A percentile compares a stretch with the other conserved stretches of the same genome.
Conservation (phyloP, 37 sponge, comb jelly and placozoan genomes). For the Cliona cf. orientalis region DNA sequence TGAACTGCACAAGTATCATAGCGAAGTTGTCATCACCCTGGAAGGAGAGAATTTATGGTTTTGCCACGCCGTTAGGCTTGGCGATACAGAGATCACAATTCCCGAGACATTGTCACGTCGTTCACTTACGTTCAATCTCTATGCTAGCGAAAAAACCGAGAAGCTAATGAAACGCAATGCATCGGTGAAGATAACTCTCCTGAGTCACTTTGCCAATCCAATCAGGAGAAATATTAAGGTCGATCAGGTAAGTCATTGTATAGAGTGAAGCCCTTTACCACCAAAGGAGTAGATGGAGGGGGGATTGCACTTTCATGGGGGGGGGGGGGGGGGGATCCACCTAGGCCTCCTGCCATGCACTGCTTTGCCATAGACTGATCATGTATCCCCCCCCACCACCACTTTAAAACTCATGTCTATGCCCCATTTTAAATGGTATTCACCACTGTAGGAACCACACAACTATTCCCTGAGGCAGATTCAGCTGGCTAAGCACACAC, state of each 20-base stretch:
- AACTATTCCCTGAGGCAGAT: slow-evolving; percentile 42
- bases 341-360: too few species aligned
- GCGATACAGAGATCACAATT: slow-evolving; percentile 6
- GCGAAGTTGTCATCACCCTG: slow-evolving; percentile 17
- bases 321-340: too few species aligned
- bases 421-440: too few species aligned
- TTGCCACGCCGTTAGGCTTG: slow-evolving; percentile 16
- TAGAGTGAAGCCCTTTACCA: too few species aligned
- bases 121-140: slow-evolving; percentile 13
- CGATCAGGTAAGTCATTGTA: slow-evolving; percentile 31
- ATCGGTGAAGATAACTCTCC: slow-evolving; percentile 8
- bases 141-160: neutral
- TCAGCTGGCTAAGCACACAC: slow-evolving; percentile 66
- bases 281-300: too few species aligned
- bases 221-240: neutral
- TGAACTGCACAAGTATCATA: slow-evolving; percentile 9
- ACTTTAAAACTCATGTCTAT: too few species aligned
- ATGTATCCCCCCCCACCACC: too few species aligned
- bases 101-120: neutral
- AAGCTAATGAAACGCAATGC: neutral
- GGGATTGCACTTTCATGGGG: too few species aligned
- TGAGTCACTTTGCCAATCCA: slow-evolving; percentile 29
- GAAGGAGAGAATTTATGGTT: slow-evolving; percentile 45
- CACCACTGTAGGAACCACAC: slow-evolving; percentile 28
- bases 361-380: too few species aligned